Conservation (phyloP, 1,140 invertebrate genomes). For the Gonatopus flavifemur region DNA sequence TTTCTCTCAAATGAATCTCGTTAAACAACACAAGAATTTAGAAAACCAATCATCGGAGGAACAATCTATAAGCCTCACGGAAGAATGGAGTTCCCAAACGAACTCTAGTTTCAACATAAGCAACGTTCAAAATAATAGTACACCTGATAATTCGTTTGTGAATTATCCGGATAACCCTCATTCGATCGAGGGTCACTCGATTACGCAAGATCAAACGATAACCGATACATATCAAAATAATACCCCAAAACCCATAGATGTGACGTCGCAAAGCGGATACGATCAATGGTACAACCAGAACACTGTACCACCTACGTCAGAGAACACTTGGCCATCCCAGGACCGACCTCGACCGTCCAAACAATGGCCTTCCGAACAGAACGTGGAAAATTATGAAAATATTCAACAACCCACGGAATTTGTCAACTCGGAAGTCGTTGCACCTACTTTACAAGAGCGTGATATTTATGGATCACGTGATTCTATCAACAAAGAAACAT, state of each 20-base stretch:
- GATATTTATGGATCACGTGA: constrained; percentile 49
- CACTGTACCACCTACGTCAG: constrained; percentile 13
- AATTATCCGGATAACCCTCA: constrained; percentile 19
- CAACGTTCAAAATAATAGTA: constrained; percentile 3
- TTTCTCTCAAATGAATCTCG: constrained; percentile 35
- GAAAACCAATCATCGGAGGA: constrained; percentile 22
- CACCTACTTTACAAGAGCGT: constrained; percentile 37
- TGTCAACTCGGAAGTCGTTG: constrained; percentile 48
- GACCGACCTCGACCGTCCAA: constrained; percentile 26
- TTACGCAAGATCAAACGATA: constrained; percentile 15
- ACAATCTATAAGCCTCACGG: background rate
- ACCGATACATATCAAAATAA: constrained; percentile 20
- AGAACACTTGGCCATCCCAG: constrained; percentile 29
- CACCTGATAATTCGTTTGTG: constrained; percentile 30
- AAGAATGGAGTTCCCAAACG: constrained; percentile 16
- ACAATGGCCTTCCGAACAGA: constrained; percentile 37
- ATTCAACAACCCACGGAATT: constrained; percentile 48
- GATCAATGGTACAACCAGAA: constrained; percentile 55
- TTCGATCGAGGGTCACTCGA: constrained; percentile 16
- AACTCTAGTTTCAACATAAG: constrained; percentile 3
- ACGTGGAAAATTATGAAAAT: constrained; percentile 52
- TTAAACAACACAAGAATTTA: constrained; percentile 13
- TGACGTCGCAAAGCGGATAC: constrained; percentile 36
- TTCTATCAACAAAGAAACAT: constrained; percentile 51
- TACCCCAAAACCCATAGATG: constrained; percentile 16